Evolutionary conservation across 2,888 invertebrate species (phyloP).

Genomic region (Globia sparganii): DNA sequence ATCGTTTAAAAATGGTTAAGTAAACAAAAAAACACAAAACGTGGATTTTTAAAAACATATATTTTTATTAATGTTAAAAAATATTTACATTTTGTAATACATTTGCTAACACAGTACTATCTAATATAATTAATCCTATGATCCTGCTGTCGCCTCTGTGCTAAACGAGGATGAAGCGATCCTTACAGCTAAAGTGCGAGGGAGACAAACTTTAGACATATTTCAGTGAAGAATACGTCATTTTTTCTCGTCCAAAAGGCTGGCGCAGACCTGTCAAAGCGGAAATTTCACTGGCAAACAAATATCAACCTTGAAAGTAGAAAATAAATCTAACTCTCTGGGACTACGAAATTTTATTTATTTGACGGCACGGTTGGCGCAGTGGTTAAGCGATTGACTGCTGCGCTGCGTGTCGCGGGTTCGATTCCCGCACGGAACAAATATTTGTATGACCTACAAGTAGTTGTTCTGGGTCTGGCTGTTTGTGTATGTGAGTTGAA

Average conservation of each 20-base stretch:
- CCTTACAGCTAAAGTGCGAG: constrained; percentile 18
- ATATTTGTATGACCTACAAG: no score
- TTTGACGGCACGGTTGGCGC: no score
- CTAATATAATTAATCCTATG: constrained; percentile 57
- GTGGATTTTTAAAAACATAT: constrained; percentile 68
- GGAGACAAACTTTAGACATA: constrained; percentile 8
- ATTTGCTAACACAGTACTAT: constrained; percentile 59
- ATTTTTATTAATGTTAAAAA: constrained; percentile 67
- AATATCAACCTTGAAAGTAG: neutral
- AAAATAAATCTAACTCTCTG: neutral
- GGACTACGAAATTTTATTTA: neutral
- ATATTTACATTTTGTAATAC: constrained; percentile 68
- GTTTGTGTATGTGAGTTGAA: no score
- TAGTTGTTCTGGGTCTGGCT: no score
- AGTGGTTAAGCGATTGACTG: no score
- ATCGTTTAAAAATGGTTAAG: no score
- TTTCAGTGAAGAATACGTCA: neutral
- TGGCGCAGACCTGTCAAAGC: neutral
- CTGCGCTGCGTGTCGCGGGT: no score
- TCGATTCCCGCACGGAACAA: no score
- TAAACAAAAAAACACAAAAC: constrained; percentile 30
- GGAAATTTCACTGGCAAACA: neutral
- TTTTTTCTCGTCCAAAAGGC: neutral
- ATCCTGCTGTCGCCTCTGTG: neutral
- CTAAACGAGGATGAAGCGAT: constrained; percentile 31